Base-by-base conservation (phyloP, 2,113 vertebrate genomes). In the Scomber japonicus region DNA sequence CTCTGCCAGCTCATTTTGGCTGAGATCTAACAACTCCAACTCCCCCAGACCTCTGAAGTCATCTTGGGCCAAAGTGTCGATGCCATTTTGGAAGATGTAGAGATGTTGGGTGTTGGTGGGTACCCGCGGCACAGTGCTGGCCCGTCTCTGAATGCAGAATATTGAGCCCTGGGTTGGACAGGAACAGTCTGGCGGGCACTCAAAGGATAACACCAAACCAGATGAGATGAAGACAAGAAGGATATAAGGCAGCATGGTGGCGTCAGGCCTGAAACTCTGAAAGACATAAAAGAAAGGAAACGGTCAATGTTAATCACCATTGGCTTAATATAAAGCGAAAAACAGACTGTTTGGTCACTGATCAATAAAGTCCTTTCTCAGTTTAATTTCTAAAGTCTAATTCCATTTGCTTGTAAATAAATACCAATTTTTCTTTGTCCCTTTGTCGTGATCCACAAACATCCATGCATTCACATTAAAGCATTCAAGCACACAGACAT, bases 1-100 rank as follows among this genome's bases (percentile, higher is more conserved):
- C 82, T 93, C 94, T 16, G 88, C 51, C 62, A 99, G 91, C 65
- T 95, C 93, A 88, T 99, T 99, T 91, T 97, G 97, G 0, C 97
- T 97, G 68, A 99, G 91, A 88, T 99, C 97, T 51, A 99, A 69
- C 79, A 97, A 86, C 83, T 95, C 95, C 77, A 98, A 91, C 61
- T 94, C 84, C 0, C 69, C 93, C 40, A 98, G 92, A 21, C 93
- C 91, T 0, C 56, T 78, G 62, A 99, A 98, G 85, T 97, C 96
- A 66, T 94, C 94, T 19, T 89, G 87, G 0, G 88, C 89, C 8
- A 99, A 90, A 0, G 77, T 89, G 0, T 92, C 88, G 75, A 98
- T 97, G 73, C 95, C 94, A 0, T 97, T 98, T 73, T 96, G 93
- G 63, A 98, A 99, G 72, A 97, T 53, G 0, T 96, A 98, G 30